Base-by-base conservation (phyloP, 2,888 invertebrate genomes). In the Protophormia terraenovae region DNA sequence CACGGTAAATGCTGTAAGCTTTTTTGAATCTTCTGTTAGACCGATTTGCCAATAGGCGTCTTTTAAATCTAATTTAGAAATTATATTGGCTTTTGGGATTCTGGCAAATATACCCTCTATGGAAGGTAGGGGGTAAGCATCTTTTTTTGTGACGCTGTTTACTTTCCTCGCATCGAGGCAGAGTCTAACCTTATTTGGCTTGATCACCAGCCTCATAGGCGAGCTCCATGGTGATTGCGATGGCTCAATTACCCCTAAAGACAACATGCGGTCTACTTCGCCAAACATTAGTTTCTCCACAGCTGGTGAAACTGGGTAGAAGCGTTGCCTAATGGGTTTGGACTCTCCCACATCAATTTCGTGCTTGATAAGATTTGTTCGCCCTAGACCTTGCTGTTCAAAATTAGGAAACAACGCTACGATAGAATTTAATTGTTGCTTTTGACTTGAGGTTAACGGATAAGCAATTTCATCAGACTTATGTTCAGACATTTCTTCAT, bases 1-100 rank as follows among this genome's bases (percentile, higher is more conserved):
- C 0, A 87, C 64, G 0, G 86, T 83, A 45, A 88, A 87, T 1
- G 85, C 83, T 3, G 86, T 87, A 3, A 64, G 38, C 8, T 76
- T 32, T n/a, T 79, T 73, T 0, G 85, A 87, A 7, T 47, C 14
- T 16, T 80, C 67, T 4, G 58, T 73, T 0, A 87, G 45, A 35
- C 66, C 82, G 19, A 84, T 82, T 38, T 83, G 82, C 82, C 82
- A 82, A 22, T n/a, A n/a, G n/a, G n/a, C n/a, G n/a, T n/a, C n/a
- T n/a, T n/a, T n/a, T n/a, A n/a, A n/a, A n/a, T n/a, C 78, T 3
- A 87, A 50, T 47, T 83, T 87, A 7, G 79, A 62, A 3, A 87
- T 84, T 35, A 75, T 29, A 45, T 77, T 50, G 4, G 77, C 79
- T 19, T 83, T 83, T 0, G 77, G 80, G 1, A 86, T n/a, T 10